phyloP scores from a whole-genome alignment of 2,888 invertebrate species.

The Aphodius sticticus region DNA sequence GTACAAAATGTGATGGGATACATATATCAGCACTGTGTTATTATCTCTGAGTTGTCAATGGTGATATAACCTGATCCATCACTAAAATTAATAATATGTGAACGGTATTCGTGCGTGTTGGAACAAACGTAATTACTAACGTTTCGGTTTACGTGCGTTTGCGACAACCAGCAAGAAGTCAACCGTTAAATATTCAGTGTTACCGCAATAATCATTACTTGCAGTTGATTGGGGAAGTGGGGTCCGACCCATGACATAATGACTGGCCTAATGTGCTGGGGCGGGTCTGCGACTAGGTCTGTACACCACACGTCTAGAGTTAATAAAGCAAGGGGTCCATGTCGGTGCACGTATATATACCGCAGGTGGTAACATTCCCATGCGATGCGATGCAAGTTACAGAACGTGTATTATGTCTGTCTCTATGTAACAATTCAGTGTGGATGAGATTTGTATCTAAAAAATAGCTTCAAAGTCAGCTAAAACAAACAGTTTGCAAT shows the following conservation, averaged over 20 bases:
- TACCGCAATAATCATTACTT: constrained; percentile 20
- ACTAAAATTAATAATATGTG: background rate
- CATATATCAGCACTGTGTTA: no score
- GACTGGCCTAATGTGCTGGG: constrained; percentile 60
- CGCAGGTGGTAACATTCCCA: constrained; percentile 16
- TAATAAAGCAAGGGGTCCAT: constrained; percentile 24
- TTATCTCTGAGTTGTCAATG: no score
- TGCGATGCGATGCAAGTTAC: background rate
- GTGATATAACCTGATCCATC: no score
- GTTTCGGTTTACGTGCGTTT: background rate
- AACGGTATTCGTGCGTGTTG: background rate
- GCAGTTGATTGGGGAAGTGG: constrained; percentile 34
- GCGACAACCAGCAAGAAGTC: background rate
- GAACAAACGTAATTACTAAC: background rate
- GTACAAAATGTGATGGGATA: no score
- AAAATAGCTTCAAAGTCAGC: no score
- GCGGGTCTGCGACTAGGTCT: constrained; percentile 17
- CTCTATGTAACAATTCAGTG: no score
- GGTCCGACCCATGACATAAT: constrained; percentile 58
- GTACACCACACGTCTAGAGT: constrained; percentile 33
- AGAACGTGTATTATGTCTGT: no score
- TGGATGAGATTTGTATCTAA: no score
- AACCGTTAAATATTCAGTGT: constrained; percentile 7
- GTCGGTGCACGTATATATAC: constrained; percentile 5
- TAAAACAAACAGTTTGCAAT: no score